phyloP scores from a whole-genome alignment of 2,797 vertebrate genomes.

The Chiloscyllium punctatum region DNA sequence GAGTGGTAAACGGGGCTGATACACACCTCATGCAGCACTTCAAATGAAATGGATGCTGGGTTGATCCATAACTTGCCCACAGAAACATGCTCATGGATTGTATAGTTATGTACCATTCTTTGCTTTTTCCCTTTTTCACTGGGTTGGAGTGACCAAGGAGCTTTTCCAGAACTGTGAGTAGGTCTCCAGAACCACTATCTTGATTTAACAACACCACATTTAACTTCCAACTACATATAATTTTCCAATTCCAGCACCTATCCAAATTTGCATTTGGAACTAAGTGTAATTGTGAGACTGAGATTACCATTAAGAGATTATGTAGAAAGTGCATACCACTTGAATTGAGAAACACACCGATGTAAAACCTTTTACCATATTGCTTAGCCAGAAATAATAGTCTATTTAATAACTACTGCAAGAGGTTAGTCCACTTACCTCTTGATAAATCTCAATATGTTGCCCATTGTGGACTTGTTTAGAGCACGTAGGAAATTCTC shows the following conservation, averaged over 20 bases:
- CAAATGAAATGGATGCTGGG: not conserved
- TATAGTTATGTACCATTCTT: not conserved
- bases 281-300: not conserved
- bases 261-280: not conserved
- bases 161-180: not conserved
- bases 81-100: not conserved
- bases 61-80: not conserved
- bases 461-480: slow-evolving; percentile 82
- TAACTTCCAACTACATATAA: not conserved
- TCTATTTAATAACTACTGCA: not conserved
- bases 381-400: not conserved
- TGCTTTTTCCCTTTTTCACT: not conserved
- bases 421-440: slow-evolving; percentile 61
- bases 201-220: not conserved
- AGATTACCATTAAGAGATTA: not conserved
- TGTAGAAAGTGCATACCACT: not conserved
- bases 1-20: not conserved
- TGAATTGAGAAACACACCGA: not conserved
- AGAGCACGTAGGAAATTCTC: slow-evolving; percentile 87
- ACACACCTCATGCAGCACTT: not conserved
- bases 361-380: not conserved
- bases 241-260: not conserved
- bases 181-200: not conserved
- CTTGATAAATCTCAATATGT: slow-evolving; percentile 90
- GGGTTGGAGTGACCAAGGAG: not conserved